Base-by-base conservation (phyloP, 2,888 invertebrate genomes). In the Diplolepis rosae region DNA sequence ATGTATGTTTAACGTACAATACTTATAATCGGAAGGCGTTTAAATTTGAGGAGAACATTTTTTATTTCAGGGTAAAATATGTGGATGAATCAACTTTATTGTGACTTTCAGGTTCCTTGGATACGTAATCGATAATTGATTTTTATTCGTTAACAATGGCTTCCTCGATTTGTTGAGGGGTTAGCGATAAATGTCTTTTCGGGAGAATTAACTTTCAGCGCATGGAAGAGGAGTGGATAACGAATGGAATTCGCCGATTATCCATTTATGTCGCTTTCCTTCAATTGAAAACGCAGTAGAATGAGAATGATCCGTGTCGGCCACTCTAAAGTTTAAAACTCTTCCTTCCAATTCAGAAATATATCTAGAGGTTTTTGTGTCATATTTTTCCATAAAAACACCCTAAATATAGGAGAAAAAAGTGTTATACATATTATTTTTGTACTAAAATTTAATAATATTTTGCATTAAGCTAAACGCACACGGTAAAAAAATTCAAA, bases 131-230 rank as follows among this genome's bases (percentile, higher is more conserved):
- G 45, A 45, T 45, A 45, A 45, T 45, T 4, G 45, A 15, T 45
- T 45, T 45, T 45, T 45, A 45, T 45, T 45, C 18, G 45, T 18
- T 9, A 45, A n/a, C 45, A 11, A 28, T 52, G 27, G 24, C 27
- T 6, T n/a, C n/a, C n/a, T n/a, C 52, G 52, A 52, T 52, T 52
- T 52, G 52, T 52, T 28, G 27, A 52, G 27, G 51, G 52, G 15
- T 27, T 27, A 52, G n/a, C 52, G 27, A 52, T 52, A 13, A 54
- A 18, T 54, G 54, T 54, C n/a, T 30, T 54, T 54, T 54, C 18
- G 54, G 9, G 32, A 54, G 7, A 15, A 32, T n/a, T 7, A 15
- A 18, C 4, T 28, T 54, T 54, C 30, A 30, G 54, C 54, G 54
- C 30, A 54, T 54, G 15, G 30, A 30, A 30, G 30, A 30, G 54